Base-by-base conservation (phyloP, 2,797 vertebrate genomes). In the Lates japonicus region DNA sequence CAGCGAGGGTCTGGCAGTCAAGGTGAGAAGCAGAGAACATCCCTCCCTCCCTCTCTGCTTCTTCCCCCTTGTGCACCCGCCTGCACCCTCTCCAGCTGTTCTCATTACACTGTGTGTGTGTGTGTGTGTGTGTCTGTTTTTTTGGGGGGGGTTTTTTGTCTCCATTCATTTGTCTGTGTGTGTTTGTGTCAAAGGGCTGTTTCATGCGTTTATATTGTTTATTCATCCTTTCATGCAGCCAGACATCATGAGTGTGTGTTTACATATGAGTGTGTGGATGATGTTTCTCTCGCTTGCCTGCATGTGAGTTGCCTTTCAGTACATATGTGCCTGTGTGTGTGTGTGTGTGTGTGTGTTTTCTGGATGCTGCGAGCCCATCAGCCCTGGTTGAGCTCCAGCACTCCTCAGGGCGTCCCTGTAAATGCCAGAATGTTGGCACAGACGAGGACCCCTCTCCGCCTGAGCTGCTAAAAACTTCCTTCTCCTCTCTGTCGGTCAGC, bases 21-120 rank as follows among this genome's bases (percentile, higher is more conserved):
- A 96, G 95, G 95, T 94, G 93, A 96, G 88, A 89, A 71, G 83
- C 91, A 95, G 93, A 95, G 95, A 94, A 94, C 95, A 86, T 73
- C 83, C 90, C 82, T 74, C 73, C 79, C 58, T 46, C 81, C 69
- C 76, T 35, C 74, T 31, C 65, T 81, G 51, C 81, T 79, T 73
- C 71, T 63, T 74, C 82, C 68, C 55, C 76, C 82, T 39, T 49
- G 44, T 78, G 70, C 79, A 66, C 74, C 77, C 14, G 35, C 65
- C 70, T 85, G 68, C 87, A 78, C 85, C 84, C 87, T 81, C 87
- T 91, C 92, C 92, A 93, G 92, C 91, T 94, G 94, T 92, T 94
- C 82, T 80, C 82, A 90, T 85, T 87, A 87, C 86, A 57, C 17
- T 46, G 5, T 37, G 82, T 70, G 11, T 70, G 51, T 72, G 66